These are phyloP conservation scores for Hystrix cristata DNA, from an alignment of 2,113 vertebrate species.

Conservation along the genomic window DNA sequence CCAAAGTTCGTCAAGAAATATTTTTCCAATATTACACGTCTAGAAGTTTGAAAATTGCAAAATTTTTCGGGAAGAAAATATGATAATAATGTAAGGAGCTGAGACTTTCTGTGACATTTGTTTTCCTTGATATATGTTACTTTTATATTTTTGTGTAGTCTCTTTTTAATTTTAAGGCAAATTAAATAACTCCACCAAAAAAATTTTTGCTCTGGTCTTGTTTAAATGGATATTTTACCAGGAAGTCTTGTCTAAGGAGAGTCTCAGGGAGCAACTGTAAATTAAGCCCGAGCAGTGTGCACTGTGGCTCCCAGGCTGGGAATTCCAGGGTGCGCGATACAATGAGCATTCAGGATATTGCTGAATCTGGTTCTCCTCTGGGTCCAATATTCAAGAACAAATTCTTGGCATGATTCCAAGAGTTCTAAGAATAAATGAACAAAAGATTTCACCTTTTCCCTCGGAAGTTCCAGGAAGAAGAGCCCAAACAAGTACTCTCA, in stretches of 20 bases:
- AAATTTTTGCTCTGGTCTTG: not conserved
- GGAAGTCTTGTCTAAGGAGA: not conserved
- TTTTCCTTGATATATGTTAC: not conserved
- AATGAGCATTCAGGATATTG: not conserved
- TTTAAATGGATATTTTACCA: not conserved
- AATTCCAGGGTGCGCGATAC: not conserved
- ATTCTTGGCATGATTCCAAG: not conserved
- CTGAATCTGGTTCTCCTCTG: not conserved
- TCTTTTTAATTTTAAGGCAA: not conserved
- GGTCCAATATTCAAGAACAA: not conserved
- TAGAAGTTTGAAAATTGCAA: not conserved
- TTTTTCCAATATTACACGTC: not conserved
- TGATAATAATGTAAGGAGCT: not conserved
- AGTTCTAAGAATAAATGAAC: not conserved
- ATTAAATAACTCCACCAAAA: not conserved
- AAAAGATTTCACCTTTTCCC: not conserved
- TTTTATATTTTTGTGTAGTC: not conserved
- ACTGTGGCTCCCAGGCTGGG: too few species aligned
- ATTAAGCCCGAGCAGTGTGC: accelerated
- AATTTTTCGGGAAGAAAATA: not conserved
- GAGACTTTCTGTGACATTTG: too few species aligned
- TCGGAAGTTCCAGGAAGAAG: not conserved
- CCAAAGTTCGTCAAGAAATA: not conserved
- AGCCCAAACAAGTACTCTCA: accelerated
- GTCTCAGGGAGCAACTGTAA: not conserved